A percentile compares a stretch with the other conserved stretches of the same genome.
phyloP scores from a whole-genome alignment of 2,113 vertebrate genomes.

The Anser brachyrhynchus region DNA sequence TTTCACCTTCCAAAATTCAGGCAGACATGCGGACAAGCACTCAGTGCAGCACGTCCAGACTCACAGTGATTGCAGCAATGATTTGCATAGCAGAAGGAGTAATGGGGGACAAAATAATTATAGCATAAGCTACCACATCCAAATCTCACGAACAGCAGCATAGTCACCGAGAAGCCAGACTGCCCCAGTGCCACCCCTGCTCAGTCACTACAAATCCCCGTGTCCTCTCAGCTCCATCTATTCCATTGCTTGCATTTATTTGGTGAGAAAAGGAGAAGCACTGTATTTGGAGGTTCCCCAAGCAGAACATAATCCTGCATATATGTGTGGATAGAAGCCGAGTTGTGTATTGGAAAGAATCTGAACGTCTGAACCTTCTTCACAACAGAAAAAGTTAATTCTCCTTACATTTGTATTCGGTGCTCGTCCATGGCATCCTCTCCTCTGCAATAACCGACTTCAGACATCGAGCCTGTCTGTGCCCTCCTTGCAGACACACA shows the following conservation, averaged over 20 bases:
- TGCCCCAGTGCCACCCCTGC: not conserved
- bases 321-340: not conserved
- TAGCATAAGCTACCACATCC: accelerated
- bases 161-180: not conserved
- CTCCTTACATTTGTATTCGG: not conserved
- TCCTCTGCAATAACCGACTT: not conserved
- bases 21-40: accelerated
- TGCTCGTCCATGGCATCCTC: not conserved
- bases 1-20: not conserved
- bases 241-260: not conserved
- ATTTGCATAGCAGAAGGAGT: no score
- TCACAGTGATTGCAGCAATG: accelerated
- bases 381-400: not conserved
- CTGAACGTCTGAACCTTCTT: not conserved
- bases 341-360: not conserved
- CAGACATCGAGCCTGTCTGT: not conserved
- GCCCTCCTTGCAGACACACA: not conserved
- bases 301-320: not conserved
- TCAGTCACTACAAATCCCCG: not conserved
- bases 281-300: not conserved
- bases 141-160: no score
- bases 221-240: not conserved
- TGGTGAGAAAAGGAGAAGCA: not conserved
- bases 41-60: accelerated
- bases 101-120: not conserved